These are phyloP conservation scores for Marcusenius ussheri DNA, from an alignment of 2,113 vertebrate genomes.

Conservation along the genomic window DNA sequence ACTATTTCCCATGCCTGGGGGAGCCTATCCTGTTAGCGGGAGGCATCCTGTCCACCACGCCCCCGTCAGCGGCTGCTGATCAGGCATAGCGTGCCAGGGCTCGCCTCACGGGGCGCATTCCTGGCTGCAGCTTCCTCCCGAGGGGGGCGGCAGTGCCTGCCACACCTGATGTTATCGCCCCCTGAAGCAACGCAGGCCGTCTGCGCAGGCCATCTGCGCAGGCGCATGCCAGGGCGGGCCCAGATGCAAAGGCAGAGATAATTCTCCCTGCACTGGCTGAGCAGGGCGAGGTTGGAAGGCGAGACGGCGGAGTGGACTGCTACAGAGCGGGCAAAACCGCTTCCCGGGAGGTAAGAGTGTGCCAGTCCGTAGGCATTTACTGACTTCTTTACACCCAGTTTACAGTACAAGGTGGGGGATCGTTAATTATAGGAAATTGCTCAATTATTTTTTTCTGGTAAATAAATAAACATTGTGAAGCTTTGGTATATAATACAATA, in stretches of 20 bases:
- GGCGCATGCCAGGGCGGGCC: not conserved
- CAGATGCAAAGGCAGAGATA: not conserved
- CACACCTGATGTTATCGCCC: not conserved
- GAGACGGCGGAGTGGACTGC: not conserved
- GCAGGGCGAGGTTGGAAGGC: not conserved
- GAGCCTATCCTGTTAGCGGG: not conserved
- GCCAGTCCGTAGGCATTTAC: not conserved
- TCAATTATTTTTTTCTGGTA: not conserved
- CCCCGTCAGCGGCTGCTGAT: not conserved
- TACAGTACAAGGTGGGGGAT: not conserved
- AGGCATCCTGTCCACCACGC: not conserved
- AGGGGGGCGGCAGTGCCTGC: not conserved
- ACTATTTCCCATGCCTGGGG: not conserved
- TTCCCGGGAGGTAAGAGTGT: not conserved
- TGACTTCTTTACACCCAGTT: not conserved
- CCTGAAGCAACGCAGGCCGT: not conserved
- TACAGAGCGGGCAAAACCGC: not conserved
- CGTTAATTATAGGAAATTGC: not conserved
- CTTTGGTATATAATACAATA: not conserved
- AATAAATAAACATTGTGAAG: not conserved
- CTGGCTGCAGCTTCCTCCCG: not conserved
- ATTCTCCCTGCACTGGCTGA: not conserved
- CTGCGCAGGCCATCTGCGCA: not conserved
- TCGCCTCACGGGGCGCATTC: not conserved
- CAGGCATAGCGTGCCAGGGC: not conserved